Conservation (phyloP, 1,140 invertebrate genomes). For the Galleria mellonella region DNA sequence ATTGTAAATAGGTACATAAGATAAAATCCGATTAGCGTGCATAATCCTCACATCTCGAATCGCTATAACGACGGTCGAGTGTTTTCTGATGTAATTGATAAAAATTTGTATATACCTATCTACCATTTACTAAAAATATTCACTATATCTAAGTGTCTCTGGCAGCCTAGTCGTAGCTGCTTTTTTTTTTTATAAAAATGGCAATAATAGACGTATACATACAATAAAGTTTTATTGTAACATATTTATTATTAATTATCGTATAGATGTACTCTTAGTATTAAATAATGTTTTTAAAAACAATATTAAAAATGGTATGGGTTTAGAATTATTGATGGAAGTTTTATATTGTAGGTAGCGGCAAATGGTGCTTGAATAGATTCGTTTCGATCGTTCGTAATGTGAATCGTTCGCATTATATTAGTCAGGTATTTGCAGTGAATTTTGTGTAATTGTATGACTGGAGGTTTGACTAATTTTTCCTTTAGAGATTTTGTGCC, state of each 20-base stretch:
- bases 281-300: slow-evolving; percentile 29
- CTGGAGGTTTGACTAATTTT: slow-evolving; percentile 22
- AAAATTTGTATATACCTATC: slow-evolving; percentile 35
- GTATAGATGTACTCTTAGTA: slow-evolving; percentile 42
- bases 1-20: slow-evolving; percentile 71
- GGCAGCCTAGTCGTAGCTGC: slow-evolving; percentile 15
- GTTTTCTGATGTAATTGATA: slow-evolving; percentile 25
- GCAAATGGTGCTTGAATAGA: slow-evolving; percentile 49
- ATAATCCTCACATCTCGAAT: slow-evolving; percentile 40
- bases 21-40: slow-evolving; percentile 48
- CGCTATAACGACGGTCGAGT: slow-evolving; percentile 34
- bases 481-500: slow-evolving; percentile 60
- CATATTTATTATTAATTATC: slow-evolving; percentile 61
- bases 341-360: slow-evolving; percentile 29
- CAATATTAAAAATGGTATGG: slow-evolving; percentile 41
- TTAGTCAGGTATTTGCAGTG: slow-evolving; percentile 1
- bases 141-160: no score
- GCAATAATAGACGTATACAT: slow-evolving; percentile 57
- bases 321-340: slow-evolving; percentile 37
- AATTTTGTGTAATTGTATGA: slow-evolving; percentile 21
- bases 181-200: slow-evolving; percentile 49
- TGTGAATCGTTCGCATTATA: no score
- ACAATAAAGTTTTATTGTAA: slow-evolving; percentile 64
- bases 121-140: slow-evolving; percentile 28
- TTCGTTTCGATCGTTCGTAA: slow-evolving; percentile 7